Conservation (phyloP, 2,888 invertebrate species). For the Cacoxenus indagator region DNA sequence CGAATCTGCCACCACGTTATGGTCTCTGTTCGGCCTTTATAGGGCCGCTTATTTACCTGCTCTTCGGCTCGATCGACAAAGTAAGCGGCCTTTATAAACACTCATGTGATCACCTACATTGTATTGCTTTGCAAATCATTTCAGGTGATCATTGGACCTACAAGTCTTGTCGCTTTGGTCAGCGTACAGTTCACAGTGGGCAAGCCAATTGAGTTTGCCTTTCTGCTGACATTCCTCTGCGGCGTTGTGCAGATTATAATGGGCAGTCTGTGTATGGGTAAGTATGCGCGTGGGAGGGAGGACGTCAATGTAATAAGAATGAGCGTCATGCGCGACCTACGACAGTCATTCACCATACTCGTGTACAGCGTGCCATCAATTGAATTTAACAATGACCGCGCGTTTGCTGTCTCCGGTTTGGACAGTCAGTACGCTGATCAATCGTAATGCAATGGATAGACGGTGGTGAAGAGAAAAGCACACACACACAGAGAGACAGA, state of each 20-base stretch:
- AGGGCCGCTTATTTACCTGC: constrained; percentile 87
- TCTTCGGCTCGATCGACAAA: constrained; percentile 85
- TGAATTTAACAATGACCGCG: not conserved
- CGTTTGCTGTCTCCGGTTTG: not conserved
- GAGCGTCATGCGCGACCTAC: constrained; percentile 11
- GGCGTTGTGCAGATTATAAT: constrained; percentile 84
- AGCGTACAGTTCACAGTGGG: constrained; percentile 82
- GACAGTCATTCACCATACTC: not conserved
- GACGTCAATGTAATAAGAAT: constrained; percentile 19
- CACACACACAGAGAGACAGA: no score
- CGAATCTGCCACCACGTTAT: constrained; percentile 87
- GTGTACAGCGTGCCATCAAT: constrained; percentile 5
- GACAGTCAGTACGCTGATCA: constrained; percentile 14
- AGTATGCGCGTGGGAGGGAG: constrained; percentile 43
- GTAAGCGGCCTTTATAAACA: not conserved
- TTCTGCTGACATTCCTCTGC: constrained; percentile 82
- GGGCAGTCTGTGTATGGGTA: constrained; percentile 84
- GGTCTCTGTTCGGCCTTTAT: constrained; percentile 94
- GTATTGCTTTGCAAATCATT: constrained; percentile 68
- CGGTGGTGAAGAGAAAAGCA: no score
- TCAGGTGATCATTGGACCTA: constrained; percentile 86
- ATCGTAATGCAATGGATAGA: no score
- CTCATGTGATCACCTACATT: not conserved
- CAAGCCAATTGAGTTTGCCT: constrained; percentile 80
- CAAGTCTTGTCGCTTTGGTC: constrained; percentile 84